Base-by-base conservation (phyloP, 53 echinoderm and acorn worm species). In the Holothuria scabra region DNA sequence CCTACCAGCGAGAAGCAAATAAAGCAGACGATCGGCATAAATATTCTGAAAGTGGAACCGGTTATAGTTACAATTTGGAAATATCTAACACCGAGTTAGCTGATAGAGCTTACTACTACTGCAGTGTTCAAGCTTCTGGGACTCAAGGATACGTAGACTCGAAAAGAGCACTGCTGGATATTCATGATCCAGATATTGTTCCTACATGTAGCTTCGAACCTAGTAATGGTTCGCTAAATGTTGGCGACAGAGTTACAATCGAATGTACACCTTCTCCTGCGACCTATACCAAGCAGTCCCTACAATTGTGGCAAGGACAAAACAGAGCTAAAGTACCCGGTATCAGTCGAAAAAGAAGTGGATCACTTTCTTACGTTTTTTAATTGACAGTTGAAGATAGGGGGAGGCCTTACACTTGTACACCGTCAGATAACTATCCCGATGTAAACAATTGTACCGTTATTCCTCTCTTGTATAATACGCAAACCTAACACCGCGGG, bases 71-170 rank as follows among this genome's bases (percentile, higher is more conserved):
- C 31, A 32, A 78, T 58, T 58, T 78, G 31, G 56, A 55, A 19
- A 78, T 78, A 14, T 1, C 1, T 14, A 58, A 78, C 33, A 78
- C 31, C 58, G 49, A 46, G 52, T 12, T 57, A 0, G 19, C 21
- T n/a, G 78, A 78, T 58, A 58, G 19, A 31, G 56, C 56, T 19
- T 78, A 78, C 78, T 78, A 78, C 16, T 78, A 78, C 52, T 78
- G 78, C 31, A 58, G 29, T 7, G 21, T 56, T 56, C 29, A 23
- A 14, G 58, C 48, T 78, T 2, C 28, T 12, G 7, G 2, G 10
- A 16, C n/a, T n/a, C n/a, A 11, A 12, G 19, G 26, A 2, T 33
- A 56, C 30, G 4, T 78, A 12, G 22, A 78, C 52, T 78, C 78
- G 2, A 78, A 34, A 29, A 28, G 25, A 5, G 78, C 78, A 28